phyloP scores from a whole-genome alignment of 2,113 vertebrate species.

The Potamarius usumacintae region DNA sequence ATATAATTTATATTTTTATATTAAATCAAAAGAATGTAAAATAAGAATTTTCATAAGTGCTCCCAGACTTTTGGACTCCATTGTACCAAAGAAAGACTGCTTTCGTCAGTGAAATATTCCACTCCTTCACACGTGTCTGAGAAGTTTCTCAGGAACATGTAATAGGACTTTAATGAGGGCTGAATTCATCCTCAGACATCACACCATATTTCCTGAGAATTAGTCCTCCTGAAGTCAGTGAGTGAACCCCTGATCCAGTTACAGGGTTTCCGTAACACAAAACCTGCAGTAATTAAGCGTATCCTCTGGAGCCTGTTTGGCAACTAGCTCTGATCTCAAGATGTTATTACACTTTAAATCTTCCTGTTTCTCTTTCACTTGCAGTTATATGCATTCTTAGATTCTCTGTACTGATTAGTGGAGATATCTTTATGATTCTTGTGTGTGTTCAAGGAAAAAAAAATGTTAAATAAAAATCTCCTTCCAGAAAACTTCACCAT shows the following conservation, averaged over 20 bases:
- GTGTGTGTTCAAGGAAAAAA: neutral
- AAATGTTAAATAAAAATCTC: neutral
- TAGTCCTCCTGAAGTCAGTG: constrained; percentile 32
- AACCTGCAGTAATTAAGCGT: constrained; percentile 49
- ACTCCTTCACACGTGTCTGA: neutral
- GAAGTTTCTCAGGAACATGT: constrained; percentile 7
- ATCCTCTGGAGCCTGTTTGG: constrained; percentile 36
- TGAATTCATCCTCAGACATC: constrained; percentile 11
- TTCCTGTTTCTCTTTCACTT: neutral
- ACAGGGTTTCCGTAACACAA: constrained; percentile 49
- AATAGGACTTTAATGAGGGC: constrained; percentile 7
- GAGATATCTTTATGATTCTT: neutral
- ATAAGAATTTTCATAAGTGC: neutral
- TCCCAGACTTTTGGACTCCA: neutral
- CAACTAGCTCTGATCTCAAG: constrained; percentile 19
- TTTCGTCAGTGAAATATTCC: neutral
- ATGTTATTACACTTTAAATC: neutral
- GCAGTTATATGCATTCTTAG: neutral
- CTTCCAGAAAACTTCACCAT: neutral
- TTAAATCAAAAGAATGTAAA: neutral
- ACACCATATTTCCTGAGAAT: constrained; percentile 30
- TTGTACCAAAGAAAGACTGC: neutral
- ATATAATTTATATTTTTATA: neutral
- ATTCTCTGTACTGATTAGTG: neutral
- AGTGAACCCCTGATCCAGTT: constrained; percentile 51